These are phyloP conservation scores for Dinomys branickii DNA, from an alignment of 2,113 vertebrate genomes.

Conservation along the genomic window DNA sequence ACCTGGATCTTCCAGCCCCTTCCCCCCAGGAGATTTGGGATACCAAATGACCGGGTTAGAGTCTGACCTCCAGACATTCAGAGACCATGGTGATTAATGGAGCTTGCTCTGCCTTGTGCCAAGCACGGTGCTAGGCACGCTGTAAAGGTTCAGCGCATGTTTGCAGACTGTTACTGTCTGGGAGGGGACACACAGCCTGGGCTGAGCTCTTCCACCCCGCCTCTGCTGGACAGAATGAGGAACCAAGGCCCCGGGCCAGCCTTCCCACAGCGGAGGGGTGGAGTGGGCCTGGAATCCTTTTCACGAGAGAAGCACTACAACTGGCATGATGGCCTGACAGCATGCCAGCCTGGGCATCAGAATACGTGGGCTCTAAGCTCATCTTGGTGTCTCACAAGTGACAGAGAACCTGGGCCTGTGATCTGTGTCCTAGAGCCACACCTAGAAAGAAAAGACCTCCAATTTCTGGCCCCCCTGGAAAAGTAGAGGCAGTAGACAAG, in stretches of 20 bases:
- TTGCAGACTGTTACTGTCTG: background rate
- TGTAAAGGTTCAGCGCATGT: background rate
- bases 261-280: background rate
- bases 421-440: background rate
- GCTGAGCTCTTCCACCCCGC: background rate
- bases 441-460: background rate
- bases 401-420: background rate
- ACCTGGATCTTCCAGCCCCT: fast-evolving
- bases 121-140: too few species aligned
- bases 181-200: background rate
- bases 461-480: background rate
- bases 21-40: background rate
- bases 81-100: fast-evolving
- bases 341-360: too few species aligned
- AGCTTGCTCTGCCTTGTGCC: background rate
- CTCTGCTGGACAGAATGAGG: background rate
- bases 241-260: fast-evolving
- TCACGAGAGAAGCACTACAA: background rate
- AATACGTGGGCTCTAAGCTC: background rate
- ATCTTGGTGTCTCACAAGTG: background rate
- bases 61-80: background rate
- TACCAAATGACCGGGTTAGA: background rate
- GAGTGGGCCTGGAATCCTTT: background rate
- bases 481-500: background rate
- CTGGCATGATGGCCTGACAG: background rate